phyloP scores from a whole-genome alignment of 1,140 invertebrate species.

The Sinonovacula constricta region DNA sequence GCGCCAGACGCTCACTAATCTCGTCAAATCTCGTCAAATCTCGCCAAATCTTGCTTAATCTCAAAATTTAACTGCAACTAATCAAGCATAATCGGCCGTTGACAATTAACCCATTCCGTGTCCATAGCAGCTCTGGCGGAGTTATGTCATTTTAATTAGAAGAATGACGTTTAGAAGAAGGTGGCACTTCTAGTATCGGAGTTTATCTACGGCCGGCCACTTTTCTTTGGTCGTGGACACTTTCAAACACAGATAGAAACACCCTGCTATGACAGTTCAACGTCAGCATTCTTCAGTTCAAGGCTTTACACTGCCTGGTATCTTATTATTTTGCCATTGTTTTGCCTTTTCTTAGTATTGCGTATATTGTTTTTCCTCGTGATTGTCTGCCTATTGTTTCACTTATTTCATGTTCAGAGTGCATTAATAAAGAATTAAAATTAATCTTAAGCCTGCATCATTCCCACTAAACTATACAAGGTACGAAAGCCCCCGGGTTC shows the following conservation, averaged over 20 bases:
- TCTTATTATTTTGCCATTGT: neutral
- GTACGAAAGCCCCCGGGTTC: too few relatives aligned
- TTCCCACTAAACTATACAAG: too few relatives aligned
- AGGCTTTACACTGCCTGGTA: neutral
- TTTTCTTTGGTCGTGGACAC: neutral
- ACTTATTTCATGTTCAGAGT: too few relatives aligned
- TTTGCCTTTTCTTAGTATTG: neutral
- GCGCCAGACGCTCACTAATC: slow-evolving; percentile 29
- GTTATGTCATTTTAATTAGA: slow-evolving; percentile 50
- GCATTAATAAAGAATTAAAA: too few relatives aligned
- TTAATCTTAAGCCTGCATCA: too few relatives aligned
- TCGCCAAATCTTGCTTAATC: too few relatives aligned
- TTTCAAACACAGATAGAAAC: too few relatives aligned
- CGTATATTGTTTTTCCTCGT: too few relatives aligned
- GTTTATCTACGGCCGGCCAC: neutral
- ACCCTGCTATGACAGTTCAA: neutral
- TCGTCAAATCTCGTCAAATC: slow-evolving; percentile 24
- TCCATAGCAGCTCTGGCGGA: slow-evolving; percentile 2
- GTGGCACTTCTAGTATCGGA: slow-evolving; percentile 17
- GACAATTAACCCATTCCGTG: slow-evolving; percentile 46
- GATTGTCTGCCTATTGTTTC: too few relatives aligned
- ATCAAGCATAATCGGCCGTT: slow-evolving; percentile 26
- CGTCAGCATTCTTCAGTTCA: neutral
- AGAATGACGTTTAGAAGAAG: slow-evolving; percentile 21
- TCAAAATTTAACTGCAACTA: too few relatives aligned